Conservation (phyloP, 2,888 invertebrate genomes). For the Cerastis leucographa region DNA sequence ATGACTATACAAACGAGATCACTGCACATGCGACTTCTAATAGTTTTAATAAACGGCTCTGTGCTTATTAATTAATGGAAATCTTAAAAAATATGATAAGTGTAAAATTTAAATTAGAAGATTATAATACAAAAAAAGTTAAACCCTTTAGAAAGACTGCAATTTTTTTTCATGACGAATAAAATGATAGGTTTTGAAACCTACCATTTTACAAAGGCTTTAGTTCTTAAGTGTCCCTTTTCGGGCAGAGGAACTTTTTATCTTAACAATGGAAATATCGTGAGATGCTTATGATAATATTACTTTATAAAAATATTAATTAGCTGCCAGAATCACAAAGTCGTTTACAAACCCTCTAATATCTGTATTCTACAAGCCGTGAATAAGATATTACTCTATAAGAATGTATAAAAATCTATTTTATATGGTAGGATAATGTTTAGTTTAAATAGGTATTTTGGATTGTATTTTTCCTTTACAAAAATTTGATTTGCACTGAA, state of each 20-base stretch:
- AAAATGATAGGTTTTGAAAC: background rate
- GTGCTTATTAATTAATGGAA: background rate
- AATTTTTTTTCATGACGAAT: background rate
- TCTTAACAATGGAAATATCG: background rate
- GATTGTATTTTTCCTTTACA: background rate
- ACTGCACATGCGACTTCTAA: slow-evolving; percentile 50
- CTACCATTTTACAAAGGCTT: background rate
- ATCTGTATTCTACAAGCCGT: slow-evolving; percentile 30
- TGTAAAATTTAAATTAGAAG: background rate
- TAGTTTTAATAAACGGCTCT: slow-evolving; percentile 27
- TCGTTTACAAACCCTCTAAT: slow-evolving; percentile 23
- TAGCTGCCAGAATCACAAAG: background rate
- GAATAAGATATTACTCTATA: slow-evolving; percentile 8
- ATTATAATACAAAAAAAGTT: background rate
- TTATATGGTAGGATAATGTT: background rate
- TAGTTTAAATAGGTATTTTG: slow-evolving; percentile 1
- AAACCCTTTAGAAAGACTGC: background rate
- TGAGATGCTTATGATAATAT: background rate
- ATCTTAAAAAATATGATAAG: background rate
- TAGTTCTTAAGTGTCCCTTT: background rate
- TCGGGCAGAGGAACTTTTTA: background rate
- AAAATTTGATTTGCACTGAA: slow-evolving; percentile 14
- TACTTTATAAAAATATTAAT: background rate
- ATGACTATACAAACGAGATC: slow-evolving; percentile 34
- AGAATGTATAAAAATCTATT: slow-evolving; percentile 52